Evolutionary conservation across 2,113 vertebrate genomes (phyloP).

Genomic region (Porphyrio hochstetteri): DNA sequence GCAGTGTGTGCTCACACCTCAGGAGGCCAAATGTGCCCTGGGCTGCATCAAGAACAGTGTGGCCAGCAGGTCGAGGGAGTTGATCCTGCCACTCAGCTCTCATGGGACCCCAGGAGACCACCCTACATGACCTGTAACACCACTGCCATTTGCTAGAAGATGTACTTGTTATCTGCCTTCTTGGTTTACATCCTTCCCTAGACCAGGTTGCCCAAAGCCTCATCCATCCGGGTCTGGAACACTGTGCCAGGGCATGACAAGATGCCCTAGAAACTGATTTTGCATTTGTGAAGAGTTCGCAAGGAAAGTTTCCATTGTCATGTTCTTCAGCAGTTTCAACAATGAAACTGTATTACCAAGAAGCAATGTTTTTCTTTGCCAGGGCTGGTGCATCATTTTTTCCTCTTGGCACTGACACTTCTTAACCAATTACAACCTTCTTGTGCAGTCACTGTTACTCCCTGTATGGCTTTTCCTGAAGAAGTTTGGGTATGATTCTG

Average conservation of each 20-base stretch:
- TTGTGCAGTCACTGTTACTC: neutral
- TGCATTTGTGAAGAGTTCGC: neutral
- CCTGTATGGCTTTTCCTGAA: neutral
- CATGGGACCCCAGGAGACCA: too few relatives aligned
- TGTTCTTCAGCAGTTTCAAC: neutral
- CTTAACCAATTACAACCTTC: neutral
- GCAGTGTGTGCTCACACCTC: too few relatives aligned
- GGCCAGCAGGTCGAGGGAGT: too few relatives aligned
- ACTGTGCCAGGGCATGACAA: too few relatives aligned
- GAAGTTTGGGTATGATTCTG: neutral
- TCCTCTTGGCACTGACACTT: neutral
- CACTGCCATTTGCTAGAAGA: neutral
- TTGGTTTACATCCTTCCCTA: neutral
- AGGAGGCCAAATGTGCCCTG: too few relatives aligned
- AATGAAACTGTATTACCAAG: neutral
- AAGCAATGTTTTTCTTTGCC: neutral
- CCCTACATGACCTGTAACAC: neutral
- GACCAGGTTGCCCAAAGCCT: too few relatives aligned
- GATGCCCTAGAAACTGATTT: neutral
- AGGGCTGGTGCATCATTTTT: fast-evolving
- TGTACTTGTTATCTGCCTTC: neutral
- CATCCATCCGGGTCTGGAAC: too few relatives aligned
- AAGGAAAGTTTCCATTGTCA: neutral
- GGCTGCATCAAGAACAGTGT: too few relatives aligned
- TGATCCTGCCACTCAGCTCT: too few relatives aligned